Evolutionary conservation across 2,888 invertebrate species (phyloP).

Genomic region (Tanytarsus gracilentus): DNA sequence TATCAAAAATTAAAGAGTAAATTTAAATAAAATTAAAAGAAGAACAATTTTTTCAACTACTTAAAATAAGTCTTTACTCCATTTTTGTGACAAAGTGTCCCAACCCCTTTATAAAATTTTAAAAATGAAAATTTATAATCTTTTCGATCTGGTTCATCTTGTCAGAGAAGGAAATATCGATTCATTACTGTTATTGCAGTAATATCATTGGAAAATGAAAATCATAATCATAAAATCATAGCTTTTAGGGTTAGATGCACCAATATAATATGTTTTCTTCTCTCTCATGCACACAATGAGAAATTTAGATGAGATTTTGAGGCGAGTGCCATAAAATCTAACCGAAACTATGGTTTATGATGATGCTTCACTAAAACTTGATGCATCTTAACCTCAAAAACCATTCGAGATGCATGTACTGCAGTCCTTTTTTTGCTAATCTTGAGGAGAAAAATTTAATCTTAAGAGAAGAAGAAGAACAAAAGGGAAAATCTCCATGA

Average conservation of each 20-base stretch:
- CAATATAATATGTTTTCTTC: neutral
- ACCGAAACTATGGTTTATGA: conserved; percentile 6
- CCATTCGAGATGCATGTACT: conserved; percentile 2
- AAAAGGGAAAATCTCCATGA: neutral
- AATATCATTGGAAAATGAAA: too few species aligned
- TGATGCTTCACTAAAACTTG: conserved; percentile 2
- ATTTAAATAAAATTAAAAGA: too few species aligned
- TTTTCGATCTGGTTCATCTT: too few species aligned
- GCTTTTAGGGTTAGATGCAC: neutral
- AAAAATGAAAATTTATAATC: too few species aligned
- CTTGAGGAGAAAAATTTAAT: neutral
- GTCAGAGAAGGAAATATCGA: too few species aligned
- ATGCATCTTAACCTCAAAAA: conserved; percentile 6
- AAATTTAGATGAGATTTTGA: neutral
- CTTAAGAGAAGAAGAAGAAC: neutral
- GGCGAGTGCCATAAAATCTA: neutral
- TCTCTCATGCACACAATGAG: neutral
- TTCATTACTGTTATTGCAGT: too few species aligned
- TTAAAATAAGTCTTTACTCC: too few species aligned
- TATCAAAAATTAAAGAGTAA: too few species aligned
- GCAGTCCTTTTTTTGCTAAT: neutral
- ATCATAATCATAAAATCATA: conserved; percentile 13
- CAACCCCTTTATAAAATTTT: too few species aligned
- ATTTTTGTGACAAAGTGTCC: too few species aligned
- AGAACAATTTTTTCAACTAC: too few species aligned